Base-by-base conservation (phyloP, 1,140 invertebrate genomes). In the Chironomus striatipennis region DNA sequence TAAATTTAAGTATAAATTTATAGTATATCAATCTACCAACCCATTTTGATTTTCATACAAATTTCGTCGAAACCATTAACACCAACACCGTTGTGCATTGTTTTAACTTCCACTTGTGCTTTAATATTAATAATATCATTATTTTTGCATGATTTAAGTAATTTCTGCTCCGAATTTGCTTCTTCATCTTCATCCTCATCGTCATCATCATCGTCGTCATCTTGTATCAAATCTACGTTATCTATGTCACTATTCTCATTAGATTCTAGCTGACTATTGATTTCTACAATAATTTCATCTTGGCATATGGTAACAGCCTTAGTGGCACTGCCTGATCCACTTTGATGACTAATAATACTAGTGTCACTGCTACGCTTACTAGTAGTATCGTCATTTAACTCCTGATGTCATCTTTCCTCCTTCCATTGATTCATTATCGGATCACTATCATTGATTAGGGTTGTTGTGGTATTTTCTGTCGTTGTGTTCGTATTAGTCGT, bases 151-250 rank as follows among this genome's bases (percentile, higher is more conserved):
- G 17, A 21, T 20, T 70, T 18, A 70, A 70, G 65, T 20, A 70
- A 12, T 18, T 70, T 70, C 20, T 70, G 65, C 18, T 70, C 65
- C 9, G 65, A 70, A 21, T 70, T 81, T 15, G 80, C 80, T 73
- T 80, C 79, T 15, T 79, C 77, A n/a, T 80, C 79, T 10, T 84
- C 81, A 74, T 84, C 84, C 0, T 83, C 83, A 17, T 80, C 80
- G 74, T 80, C 76, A 24, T 79, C 77, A 17, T 79, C 79, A n/a
- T 81, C 77, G n/a, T 79, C 79, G 15, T 81, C 79, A 10, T 80
- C 83, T 24, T 81, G 81, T 78, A 73, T 79, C 76, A 74, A 80
- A 78, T 21, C 80, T 78, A 65, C 79, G 78, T 64, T 83, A 79
- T 74, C 79, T 76, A 42, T 77, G 76, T 12, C 73, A 74, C 18